Conservation (phyloP, 2,113 vertebrate genomes). For the Psilopsiagon aymara region DNA sequence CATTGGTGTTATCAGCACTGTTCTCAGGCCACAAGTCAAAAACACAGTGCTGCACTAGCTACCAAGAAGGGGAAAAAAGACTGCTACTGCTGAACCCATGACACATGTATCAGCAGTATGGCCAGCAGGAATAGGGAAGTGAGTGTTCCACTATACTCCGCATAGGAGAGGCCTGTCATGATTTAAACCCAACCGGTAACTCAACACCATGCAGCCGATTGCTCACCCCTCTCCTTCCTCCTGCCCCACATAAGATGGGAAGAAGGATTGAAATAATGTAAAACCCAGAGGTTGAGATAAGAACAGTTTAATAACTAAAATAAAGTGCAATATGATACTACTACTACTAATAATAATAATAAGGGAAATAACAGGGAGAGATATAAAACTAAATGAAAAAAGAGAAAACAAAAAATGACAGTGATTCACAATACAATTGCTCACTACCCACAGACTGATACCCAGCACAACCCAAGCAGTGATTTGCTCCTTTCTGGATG, state of each 20-base stretch:
- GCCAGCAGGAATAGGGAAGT: neutral
- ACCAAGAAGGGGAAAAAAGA: too few relatives aligned
- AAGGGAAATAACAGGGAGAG: neutral
- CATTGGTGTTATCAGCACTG: too few relatives aligned
- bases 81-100: too few relatives aligned
- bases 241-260: neutral
- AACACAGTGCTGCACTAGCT: too few relatives aligned
- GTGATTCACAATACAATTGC: neutral
- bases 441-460: neutral
- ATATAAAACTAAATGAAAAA: neutral
- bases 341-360: rapidly evolving
- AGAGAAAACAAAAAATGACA: neutral
- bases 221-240: neutral
- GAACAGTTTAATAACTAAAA: neutral
- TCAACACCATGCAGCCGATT: neutral
- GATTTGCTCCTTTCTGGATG: neutral
- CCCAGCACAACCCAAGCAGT: neutral
- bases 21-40: too few relatives aligned
- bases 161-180: neutral
- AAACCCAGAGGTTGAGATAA: neutral
- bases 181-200: neutral
- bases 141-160: neutral
- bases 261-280: neutral
- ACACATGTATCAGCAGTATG: neutral
- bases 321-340: neutral